phyloP scores from a whole-genome alignment of 2,797 vertebrate genomes.

The Sphenodon punctatus region DNA sequence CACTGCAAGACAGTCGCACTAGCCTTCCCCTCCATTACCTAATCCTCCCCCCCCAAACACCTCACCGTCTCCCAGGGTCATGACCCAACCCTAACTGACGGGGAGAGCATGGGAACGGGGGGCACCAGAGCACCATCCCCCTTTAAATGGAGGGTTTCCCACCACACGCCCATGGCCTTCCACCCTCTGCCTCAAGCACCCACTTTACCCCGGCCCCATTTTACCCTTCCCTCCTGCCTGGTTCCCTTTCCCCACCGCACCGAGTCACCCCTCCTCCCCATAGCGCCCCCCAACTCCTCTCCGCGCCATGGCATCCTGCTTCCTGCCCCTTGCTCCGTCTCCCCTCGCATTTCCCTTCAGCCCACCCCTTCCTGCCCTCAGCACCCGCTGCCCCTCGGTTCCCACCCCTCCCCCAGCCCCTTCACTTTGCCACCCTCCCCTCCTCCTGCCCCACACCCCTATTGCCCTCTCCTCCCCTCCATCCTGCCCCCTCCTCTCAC shows the following conservation, averaged over 20 bases:
- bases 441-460: background rate
- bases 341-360: background rate
- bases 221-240: too few species aligned
- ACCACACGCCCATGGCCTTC: too few species aligned
- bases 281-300: fast-evolving
- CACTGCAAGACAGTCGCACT: too few species aligned
- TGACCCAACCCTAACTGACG: background rate
- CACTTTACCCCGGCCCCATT: background rate
- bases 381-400: background rate
- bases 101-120: background rate
- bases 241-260: too few species aligned
- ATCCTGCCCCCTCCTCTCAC: background rate
- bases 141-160: background rate
- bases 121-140: background rate
- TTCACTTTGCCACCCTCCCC: fast-evolving
- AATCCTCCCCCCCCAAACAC: background rate
- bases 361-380: background rate
- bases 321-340: too few species aligned
- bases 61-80: background rate
- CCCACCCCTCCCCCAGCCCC: background rate
- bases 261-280: too few species aligned
- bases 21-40: background rate
- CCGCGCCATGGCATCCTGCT: too few species aligned
- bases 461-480: background rate
- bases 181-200: background rate